Conservation (phyloP, 2,113 vertebrate genomes). For the Xyrauchen texanus region DNA sequence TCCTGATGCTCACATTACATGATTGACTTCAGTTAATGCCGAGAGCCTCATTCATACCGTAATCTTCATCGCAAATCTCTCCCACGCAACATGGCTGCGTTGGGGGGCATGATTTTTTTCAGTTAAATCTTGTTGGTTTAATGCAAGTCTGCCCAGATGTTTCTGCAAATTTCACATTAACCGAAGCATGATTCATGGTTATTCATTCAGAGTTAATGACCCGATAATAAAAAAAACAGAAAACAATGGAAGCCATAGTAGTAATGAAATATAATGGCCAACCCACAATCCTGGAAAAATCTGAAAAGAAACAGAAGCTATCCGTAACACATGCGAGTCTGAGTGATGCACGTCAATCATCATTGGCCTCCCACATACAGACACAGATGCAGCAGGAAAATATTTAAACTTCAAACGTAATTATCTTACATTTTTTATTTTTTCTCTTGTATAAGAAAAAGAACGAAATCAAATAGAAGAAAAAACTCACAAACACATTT, state of each 20-base stretch:
- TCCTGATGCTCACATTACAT: slow-evolving; percentile 19
- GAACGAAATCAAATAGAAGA: slow-evolving; percentile 21
- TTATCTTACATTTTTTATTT: background rate
- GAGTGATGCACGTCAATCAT: background rate
- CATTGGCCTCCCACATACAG: background rate
- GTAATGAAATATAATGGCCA: slow-evolving; percentile 15
- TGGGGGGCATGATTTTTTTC: slow-evolving; percentile 35
- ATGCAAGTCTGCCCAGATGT: slow-evolving; percentile 15
- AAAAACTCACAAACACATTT: background rate
- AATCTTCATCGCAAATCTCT: slow-evolving; percentile 15
- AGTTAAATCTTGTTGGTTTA: slow-evolving; percentile 51
- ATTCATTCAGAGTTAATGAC: slow-evolving; percentile 19
- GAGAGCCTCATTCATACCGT: slow-evolving; percentile 20
- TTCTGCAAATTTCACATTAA: slow-evolving; percentile 17
- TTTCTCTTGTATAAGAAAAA: background rate
- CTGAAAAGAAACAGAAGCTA: background rate
- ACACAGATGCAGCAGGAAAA: background rate
- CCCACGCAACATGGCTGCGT: slow-evolving; percentile 22
- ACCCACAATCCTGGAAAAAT: background rate
- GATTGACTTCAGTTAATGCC: slow-evolving; percentile 41
- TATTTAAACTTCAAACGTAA: background rate
- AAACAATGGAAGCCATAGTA: slow-evolving; percentile 1
- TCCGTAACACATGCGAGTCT: background rate
- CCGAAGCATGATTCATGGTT: slow-evolving; percentile 42
- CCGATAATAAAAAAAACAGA: slow-evolving; percentile 1